phyloP scores from a whole-genome alignment of 92 coral and sea anemone species.

The Phenganax marumi region DNA sequence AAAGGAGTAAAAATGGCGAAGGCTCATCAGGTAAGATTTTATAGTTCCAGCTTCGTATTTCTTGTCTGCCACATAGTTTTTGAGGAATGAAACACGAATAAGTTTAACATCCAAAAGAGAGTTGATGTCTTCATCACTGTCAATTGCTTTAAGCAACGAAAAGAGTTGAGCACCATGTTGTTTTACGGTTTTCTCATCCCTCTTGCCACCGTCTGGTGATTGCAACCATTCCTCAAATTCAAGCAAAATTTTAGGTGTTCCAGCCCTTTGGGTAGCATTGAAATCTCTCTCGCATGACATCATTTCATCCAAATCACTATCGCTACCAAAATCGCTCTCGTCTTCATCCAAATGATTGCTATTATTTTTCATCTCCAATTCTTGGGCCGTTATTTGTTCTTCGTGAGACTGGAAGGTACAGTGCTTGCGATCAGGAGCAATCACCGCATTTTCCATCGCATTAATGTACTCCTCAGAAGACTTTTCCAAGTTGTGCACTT shows the following conservation, averaged over 20 bases:
- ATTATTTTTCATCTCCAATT: too few relatives aligned
- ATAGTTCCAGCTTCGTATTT: constrained; percentile 58
- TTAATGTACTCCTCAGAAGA: neutral
- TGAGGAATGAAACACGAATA: constrained; percentile 55
- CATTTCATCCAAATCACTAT: too few relatives aligned
- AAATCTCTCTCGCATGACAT: neutral
- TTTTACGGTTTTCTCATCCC: constrained; percentile 56
- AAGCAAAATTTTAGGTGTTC: neutral
- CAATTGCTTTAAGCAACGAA: constrained; percentile 37
- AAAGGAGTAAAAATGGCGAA: constrained; percentile 58
- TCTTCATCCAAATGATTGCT: too few relatives aligned
- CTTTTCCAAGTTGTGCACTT: neutral
- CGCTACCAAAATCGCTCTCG: too few relatives aligned
- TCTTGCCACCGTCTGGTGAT: constrained; percentile 69
- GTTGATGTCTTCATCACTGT: constrained; percentile 15
- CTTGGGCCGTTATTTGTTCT: neutral
- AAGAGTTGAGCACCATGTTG: constrained; percentile 58
- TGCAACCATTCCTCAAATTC: constrained; percentile 54
- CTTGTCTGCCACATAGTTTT: constrained; percentile 43
- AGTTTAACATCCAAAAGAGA: constrained; percentile 54
- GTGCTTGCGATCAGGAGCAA: neutral
- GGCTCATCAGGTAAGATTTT: constrained; percentile 65
- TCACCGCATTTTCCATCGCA: neutral
- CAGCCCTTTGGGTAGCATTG: neutral
- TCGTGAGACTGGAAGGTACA: neutral